phyloP scores from a whole-genome alignment of 2,797 vertebrate species.

The Phrynocephalus vlangalii region DNA sequence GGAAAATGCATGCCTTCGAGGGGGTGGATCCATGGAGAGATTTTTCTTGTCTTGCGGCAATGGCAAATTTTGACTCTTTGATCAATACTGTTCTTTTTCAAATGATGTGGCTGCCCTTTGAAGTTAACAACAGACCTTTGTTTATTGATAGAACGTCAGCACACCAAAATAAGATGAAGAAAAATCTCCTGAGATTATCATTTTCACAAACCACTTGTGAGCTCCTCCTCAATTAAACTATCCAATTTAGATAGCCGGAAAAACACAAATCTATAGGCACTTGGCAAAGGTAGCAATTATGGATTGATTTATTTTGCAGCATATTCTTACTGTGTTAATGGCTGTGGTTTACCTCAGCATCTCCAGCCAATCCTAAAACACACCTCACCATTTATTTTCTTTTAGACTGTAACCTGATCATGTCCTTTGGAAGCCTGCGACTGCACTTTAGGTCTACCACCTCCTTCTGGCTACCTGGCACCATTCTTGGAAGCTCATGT shows the following conservation, averaged over 20 bases:
- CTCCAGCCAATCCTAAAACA: slow-evolving; percentile 48
- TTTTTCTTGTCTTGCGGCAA: not conserved
- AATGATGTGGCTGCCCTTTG: slow-evolving; percentile 65
- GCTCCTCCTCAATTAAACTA: slow-evolving; percentile 39
- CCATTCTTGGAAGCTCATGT: slow-evolving; percentile 37
- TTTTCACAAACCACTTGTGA: slow-evolving; percentile 54
- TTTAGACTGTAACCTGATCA: slow-evolving; percentile 24
- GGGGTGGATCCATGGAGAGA: not conserved
- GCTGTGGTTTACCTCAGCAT: slow-evolving; percentile 48
- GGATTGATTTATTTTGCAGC: slow-evolving; percentile 59
- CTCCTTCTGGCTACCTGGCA: not conserved
- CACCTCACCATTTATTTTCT: slow-evolving; percentile 23
- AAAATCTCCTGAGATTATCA: slow-evolving; percentile 51
- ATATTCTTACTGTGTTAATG: slow-evolving; percentile 50
- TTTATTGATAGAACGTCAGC: slow-evolving; percentile 50
- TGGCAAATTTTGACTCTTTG: slow-evolving; percentile 49
- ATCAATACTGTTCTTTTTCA: slow-evolving; percentile 71
- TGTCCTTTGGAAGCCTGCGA: slow-evolving; percentile 45
- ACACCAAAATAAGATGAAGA: slow-evolving; percentile 50
- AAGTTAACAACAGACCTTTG: slow-evolving; percentile 64
- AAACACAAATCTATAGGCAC: slow-evolving; percentile 58
- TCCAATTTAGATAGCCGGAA: slow-evolving; percentile 52
- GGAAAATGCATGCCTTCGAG: not conserved
- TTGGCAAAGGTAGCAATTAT: slow-evolving; percentile 65
- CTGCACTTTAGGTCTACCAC: slow-evolving; percentile 26